Evolutionary conservation across 2,113 vertebrate species (phyloP).

Genomic region (Synchiropus splendidus): DNA sequence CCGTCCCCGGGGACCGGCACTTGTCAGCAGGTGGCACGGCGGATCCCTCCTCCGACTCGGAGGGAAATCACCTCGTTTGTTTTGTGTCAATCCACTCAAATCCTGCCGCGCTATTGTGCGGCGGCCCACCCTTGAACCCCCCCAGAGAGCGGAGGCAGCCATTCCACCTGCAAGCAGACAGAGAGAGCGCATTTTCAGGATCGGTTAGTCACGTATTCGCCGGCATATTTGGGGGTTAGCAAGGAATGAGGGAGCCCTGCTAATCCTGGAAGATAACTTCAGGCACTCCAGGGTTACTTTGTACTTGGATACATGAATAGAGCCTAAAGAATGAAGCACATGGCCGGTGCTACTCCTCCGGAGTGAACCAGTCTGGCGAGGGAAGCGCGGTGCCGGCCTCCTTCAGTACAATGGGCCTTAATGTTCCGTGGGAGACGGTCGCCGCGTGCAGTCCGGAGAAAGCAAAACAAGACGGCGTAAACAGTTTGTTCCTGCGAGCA

Average conservation of each 20-base stretch:
- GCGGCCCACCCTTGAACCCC: conserved; percentile 11
- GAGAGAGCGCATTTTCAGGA: no score
- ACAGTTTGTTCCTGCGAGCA: not conserved
- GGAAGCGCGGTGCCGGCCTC: no score
- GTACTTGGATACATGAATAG: no score
- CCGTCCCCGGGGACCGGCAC: conserved; percentile 46
- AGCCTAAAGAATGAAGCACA: no score
- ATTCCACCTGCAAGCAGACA: conserved; percentile 7
- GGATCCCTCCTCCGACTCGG: conserved; percentile 37
- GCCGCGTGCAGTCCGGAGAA: no score
- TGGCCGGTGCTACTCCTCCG: no score
- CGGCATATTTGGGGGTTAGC: no score
- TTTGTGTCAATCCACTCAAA: conserved; percentile 60
- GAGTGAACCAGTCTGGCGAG: no score
- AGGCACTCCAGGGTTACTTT: no score
- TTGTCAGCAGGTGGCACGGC: conserved; percentile 44
- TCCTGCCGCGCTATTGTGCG: conserved; percentile 37
- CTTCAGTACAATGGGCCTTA: not conserved
- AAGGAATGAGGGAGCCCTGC: no score
- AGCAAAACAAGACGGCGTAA: conserved; percentile 4
- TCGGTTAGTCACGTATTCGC: no score
- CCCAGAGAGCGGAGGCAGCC: conserved; percentile 15
- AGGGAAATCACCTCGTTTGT: conserved; percentile 55
- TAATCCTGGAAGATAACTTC: no score
- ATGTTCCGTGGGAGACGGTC: not conserved